These are phyloP conservation scores for Philopotamus ludificatus DNA, from an alignment of 1,140 invertebrate species.

Conservation along the genomic window DNA sequence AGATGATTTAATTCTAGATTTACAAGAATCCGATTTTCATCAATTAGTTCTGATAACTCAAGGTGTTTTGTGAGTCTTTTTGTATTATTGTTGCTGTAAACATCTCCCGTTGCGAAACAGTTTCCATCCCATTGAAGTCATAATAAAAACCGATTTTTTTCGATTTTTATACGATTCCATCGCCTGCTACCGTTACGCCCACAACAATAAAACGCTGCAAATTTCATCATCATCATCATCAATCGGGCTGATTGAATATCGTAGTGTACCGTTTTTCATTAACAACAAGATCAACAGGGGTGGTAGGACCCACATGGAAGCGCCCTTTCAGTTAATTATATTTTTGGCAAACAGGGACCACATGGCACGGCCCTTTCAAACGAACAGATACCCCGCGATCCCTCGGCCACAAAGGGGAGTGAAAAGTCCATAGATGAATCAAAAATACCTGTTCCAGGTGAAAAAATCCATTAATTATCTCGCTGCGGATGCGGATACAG, in stretches of 20 bases:
- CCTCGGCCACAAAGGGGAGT: slow-evolving; percentile 24
- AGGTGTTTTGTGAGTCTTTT: too few species aligned
- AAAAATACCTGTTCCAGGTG: slow-evolving; percentile 38
- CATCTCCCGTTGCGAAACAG: too few species aligned
- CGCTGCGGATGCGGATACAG: slow-evolving; percentile 24
- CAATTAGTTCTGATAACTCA: too few species aligned
- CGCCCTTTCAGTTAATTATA: slow-evolving; percentile 40
- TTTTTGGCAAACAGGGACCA: slow-evolving; percentile 38
- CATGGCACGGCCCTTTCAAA: slow-evolving; percentile 28
- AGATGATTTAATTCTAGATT: too few species aligned
- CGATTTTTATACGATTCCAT: too few species aligned
- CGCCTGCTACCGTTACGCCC: slow-evolving; percentile 4
- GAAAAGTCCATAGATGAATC: slow-evolving; percentile 32
- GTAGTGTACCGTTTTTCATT: slow-evolving; percentile 23
- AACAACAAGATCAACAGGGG: slow-evolving; percentile 17
- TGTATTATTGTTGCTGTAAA: too few species aligned
- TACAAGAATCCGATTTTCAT: too few species aligned
- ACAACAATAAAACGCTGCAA: background rate
- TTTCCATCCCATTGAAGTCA: too few species aligned
- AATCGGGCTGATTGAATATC: slow-evolving; percentile 31
- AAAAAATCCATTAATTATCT: slow-evolving; percentile 40
- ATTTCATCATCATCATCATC: slow-evolving; percentile 17
- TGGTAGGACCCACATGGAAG: slow-evolving; percentile 16
- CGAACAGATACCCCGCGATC: slow-evolving; percentile 1
- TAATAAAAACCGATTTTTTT: too few species aligned